Evolutionary conservation across 2,888 invertebrate genomes (phyloP).

Genomic region (Deilephila elpenor): DNA sequence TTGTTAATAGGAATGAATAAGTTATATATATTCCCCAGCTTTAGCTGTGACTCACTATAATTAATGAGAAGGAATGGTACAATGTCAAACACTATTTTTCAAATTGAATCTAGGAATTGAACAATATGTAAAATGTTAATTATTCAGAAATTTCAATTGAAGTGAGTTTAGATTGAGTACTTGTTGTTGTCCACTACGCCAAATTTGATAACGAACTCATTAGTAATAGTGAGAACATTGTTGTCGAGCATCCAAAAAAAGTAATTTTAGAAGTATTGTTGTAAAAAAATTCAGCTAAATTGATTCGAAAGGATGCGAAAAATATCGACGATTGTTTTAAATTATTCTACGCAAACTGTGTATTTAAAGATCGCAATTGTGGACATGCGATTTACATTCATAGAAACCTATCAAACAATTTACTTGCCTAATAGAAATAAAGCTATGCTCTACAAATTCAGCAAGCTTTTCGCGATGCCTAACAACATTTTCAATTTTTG

Average conservation of each 20-base stretch:
- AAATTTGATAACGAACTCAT: not conserved
- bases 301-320: too few relatives aligned
- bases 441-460: not conserved
- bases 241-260: too few relatives aligned
- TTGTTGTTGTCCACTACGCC: not conserved
- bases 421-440: too few relatives aligned
- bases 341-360: too few relatives aligned
- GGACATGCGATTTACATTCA: too few relatives aligned
- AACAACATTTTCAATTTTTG: not conserved
- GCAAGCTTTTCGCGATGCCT: not conserved
- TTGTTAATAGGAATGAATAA: slow-evolving; percentile 18
- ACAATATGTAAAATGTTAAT: not conserved
- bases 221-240: too few relatives aligned
- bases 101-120: not conserved
- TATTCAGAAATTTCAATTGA: not conserved
- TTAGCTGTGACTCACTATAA: not conserved
- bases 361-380: too few relatives aligned
- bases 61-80: not conserved
- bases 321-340: too few relatives aligned
- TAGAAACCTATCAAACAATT: too few relatives aligned
- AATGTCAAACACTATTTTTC: not conserved
- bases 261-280: too few relatives aligned
- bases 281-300: too few relatives aligned
- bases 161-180: not conserved
- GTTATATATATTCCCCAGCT: not conserved